Evolutionary conservation across 2,888 invertebrate genomes (phyloP).

Genomic region (Anagyrus pseudococci): DNA sequence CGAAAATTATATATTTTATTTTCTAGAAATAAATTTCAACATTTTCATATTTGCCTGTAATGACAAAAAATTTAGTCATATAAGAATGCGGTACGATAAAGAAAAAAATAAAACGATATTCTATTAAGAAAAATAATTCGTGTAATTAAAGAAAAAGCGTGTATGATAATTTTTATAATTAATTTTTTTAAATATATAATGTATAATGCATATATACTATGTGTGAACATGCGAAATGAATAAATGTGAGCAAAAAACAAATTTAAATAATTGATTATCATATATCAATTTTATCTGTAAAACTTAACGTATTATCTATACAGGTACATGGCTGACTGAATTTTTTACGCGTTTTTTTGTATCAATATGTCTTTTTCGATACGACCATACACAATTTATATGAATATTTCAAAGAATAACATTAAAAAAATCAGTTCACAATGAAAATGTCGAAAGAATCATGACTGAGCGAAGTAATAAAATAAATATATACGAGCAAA

Average conservation of each 20-base stretch:
- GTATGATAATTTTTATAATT: conserved; percentile 40
- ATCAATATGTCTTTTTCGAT: not conserved
- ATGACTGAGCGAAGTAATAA: not conserved
- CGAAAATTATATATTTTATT: conserved; percentile 20
- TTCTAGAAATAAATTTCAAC: conserved; percentile 2
- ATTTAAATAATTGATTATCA: conserved; percentile 15
- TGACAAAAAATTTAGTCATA: conserved; percentile 22
- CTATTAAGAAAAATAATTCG: conserved; percentile 22
- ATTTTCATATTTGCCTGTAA: conserved; percentile 34
- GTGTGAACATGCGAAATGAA: conserved; percentile 27
- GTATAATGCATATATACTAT: conserved; percentile 31
- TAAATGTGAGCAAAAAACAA: conserved; percentile 28
- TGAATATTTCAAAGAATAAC: not conserved
- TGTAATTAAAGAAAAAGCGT: conserved; percentile 38
- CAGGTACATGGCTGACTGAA: conserved; percentile 22
- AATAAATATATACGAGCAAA: not conserved
- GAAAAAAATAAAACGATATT: conserved; percentile 38
- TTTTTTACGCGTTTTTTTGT: conserved; percentile 8
- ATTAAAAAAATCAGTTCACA: not conserved
- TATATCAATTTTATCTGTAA: not conserved
- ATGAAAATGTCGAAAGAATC: not conserved
- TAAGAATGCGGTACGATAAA: conserved; percentile 29
- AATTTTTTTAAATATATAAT: too few species aligned
- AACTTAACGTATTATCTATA: conserved; percentile 25
- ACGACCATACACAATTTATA: not conserved